Evolutionary conservation across 2,113 vertebrate genomes (phyloP).

Genomic region (Tylochromis polylepis): DNA sequence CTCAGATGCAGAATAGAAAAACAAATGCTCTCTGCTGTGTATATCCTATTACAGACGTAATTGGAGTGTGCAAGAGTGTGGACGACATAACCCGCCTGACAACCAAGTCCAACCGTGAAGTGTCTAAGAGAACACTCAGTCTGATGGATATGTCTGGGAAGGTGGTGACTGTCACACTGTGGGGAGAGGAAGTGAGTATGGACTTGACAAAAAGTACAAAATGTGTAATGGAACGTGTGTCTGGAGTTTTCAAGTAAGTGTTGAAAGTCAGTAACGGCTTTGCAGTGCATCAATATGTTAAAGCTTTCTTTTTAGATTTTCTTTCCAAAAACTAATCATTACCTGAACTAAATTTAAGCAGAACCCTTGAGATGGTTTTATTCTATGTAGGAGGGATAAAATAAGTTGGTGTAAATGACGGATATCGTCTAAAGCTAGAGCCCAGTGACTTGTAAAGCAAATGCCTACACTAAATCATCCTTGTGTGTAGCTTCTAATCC

Average conservation of each 20-base stretch:
- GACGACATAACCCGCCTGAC: conserved; percentile 86
- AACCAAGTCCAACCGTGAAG: conserved; percentile 85
- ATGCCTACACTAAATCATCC: background rate
- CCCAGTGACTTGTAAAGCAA: background rate
- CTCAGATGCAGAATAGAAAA: background rate
- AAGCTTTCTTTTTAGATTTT: background rate
- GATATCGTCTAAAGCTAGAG: background rate
- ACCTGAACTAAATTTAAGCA: background rate
- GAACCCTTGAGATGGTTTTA: background rate
- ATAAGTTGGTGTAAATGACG: background rate
- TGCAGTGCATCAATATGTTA: background rate
- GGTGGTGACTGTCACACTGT: conserved; percentile 85
- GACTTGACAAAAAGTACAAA: background rate
- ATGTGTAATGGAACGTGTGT: background rate
- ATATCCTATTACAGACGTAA: conserved; percentile 79
- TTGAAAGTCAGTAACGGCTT: background rate
- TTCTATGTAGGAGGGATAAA: background rate
- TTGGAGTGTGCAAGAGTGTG: conserved; percentile 90
- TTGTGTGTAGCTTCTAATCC: background rate
- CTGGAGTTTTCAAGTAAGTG: background rate
- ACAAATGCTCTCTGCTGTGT: background rate
- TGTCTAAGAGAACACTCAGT: conserved; percentile 86
- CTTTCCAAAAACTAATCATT: background rate
- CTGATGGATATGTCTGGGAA: conserved; percentile 91
- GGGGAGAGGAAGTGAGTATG: conserved; percentile 86